These are phyloP conservation scores for Dreissena rostriformis DNA, from an alignment of 1,140 invertebrate genomes.

Conservation along the genomic window DNA sequence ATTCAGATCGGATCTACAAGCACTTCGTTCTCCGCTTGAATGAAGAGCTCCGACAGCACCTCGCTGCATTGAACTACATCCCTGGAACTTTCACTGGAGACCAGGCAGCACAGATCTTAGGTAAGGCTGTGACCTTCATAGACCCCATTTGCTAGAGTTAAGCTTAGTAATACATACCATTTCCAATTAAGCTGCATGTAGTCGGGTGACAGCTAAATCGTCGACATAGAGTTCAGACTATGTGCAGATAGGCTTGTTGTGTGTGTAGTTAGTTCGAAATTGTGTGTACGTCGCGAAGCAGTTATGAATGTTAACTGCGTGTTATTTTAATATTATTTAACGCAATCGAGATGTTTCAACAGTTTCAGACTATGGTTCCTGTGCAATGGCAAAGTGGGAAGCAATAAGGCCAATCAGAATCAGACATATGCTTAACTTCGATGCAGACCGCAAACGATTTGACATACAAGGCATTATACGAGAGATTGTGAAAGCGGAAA, in stretches of 20 bases:
- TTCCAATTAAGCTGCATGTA: no score
- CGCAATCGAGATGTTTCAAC: no score
- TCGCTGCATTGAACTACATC: conserved; percentile 11
- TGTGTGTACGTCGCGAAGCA: no score
- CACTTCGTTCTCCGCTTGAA: not conserved
- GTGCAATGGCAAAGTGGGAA: conserved; percentile 6
- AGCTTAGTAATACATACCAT: no score
- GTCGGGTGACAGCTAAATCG: no score
- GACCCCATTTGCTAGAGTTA: no score
- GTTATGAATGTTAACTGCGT: no score
- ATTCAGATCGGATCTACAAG: conserved; percentile 26
- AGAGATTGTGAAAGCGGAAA: not conserved
- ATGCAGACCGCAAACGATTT: not conserved
- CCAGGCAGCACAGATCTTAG: conserved; percentile 7
- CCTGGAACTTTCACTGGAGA: conserved; percentile 19
- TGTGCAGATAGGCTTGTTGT: no score
- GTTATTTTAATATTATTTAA: no score
- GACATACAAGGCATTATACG: conserved; percentile 26
- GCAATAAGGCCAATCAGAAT: not conserved
- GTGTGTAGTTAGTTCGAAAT: no score
- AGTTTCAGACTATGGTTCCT: no score
- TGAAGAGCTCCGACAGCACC: not conserved
- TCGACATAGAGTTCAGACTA: no score
- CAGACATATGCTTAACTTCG: conserved; percentile 21
- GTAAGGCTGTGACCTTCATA: not conserved